Base-by-base conservation (phyloP, 2,113 vertebrate genomes). In the Larimichthys polyactis region DNA sequence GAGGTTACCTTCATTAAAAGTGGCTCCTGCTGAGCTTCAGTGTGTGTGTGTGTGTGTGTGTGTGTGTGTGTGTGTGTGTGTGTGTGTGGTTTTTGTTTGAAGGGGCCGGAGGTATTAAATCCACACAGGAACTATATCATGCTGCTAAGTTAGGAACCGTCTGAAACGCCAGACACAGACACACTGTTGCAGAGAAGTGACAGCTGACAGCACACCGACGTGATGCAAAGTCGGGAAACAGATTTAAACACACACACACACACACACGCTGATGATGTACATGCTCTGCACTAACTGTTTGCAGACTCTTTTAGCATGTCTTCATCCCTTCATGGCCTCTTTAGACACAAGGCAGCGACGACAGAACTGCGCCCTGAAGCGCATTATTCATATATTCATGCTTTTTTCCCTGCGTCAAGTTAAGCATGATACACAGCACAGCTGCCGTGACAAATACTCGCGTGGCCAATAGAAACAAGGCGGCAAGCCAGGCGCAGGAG, bases 1-100 rank as follows among this genome's bases (percentile, higher is more conserved):
- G 87, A 90, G 83, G 90, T 90, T 76, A 83, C 90, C 79, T 93
- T 95, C 89, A 93, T 93, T 94, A 94, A 94, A 91, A 94, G 86
- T 83, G 92, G 89, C 55, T 92, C 91, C 93, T 69, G 85, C 91
- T 93, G 94, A 84, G 93, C 66, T 73, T 44, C 44, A 51, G 75
- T 59, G 65, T 89, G 74, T 79, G 49, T 29, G 75, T 77, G 64
- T 24, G 44, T 46, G 11, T 46, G n/a, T n/a, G n/a, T n/a, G n/a
- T 89, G 74, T 79, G 49, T 29, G 75, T 77, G 75, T 59, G 65
- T 89, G 74, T 79, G 49, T 29, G 75, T 77, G 44, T 46, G 44
- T 46, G 44, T 46, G 44, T 46, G 44, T 46, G 44, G 68, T 68
- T 75, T 88, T 82, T 82, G 67, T 87, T 81, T 88, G 67, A 83